Evolutionary conservation across 92 coral and sea anemone genomes (phyloP), one percentile per base, ranked within the genome.

Genomic region (Epizoanthus rinbou): DNA sequence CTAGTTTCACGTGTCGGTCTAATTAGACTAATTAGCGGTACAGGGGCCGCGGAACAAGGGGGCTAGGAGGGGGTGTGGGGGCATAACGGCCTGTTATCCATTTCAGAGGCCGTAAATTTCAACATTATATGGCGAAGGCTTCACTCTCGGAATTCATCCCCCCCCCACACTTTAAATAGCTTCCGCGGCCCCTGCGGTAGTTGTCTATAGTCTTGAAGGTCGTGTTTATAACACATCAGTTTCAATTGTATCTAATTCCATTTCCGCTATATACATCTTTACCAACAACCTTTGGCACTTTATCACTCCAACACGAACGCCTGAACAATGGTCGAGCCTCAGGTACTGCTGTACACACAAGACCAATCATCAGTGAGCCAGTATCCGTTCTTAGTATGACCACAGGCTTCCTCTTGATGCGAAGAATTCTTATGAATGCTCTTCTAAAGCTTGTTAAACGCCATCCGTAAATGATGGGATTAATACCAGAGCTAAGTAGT

Each of bases 391-490:
- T 31, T 74, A 18, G 80, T 10, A 31, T 15, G 5, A 22, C 80
- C 64, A 74, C 45, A 54, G 79, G 37, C 21, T 47, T 41, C 21
- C 64, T 53, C 15, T 0, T 14, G 64, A 33, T 28, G 16, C 28
- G 10, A 52, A 76, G 52, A 2, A 79, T 43, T 3, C 62, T 79
- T 23, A n/a, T 67, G 15, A 88, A 84, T 15, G 87, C 81, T 41
- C 63, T 84, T 23, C 91, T 85, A 18, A 76, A 84, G 59, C 70
- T 76, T 58, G 67, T 71, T 37, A 88, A 58, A 45, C 91, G 74
- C 88, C 88, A 84, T 7, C 85, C 88, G 35, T 84, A 88, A 54
- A 88, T 83, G 25, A 88, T 76, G 0, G 88, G 91, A 25, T 88
- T 84, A 2, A 88, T 76, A 18, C 75, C 75, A 21, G 91, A 88